Base-by-base conservation (phyloP, 2,797 vertebrate species). In the Sebastes jordani region DNA sequence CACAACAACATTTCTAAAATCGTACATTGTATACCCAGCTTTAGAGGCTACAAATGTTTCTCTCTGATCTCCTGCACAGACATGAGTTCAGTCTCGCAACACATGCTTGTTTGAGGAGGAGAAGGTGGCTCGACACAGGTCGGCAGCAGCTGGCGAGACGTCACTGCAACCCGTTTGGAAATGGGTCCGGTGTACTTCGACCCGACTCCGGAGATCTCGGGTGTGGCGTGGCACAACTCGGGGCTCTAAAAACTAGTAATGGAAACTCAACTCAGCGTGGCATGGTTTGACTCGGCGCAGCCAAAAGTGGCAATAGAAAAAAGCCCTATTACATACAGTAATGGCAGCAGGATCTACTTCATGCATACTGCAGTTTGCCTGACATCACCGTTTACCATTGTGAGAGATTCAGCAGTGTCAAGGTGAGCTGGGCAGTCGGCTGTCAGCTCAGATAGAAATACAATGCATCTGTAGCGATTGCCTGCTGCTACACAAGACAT, bases 361-460 rank as follows among this genome's bases (percentile, higher is more conserved):
- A 62, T 80, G 67, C 76, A 86, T 76, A 61, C 61, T 61, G 63
- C 74, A 29, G 81, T 62, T 36, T 36, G 62, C 32, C 69, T 54
- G 58, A 55, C 6, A 32, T 34, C 16, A 13, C 14, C 16, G 2
- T 70, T 77, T 27, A 72, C 25, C 27, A 27, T 64, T 20, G 56
- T 16, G 42, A 67, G 56, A 46, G 66, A 77, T 71, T 59, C 62
- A 67, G 61, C 49, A 34, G 49, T 11, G 36, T 68, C 63, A 49
- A 66, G 64, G 63, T 78, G 65, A 83, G 61, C 30, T 14, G 10
- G 27, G 34, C 34, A 18, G 25, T 55, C 6, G 16, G 25, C 42
- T 54, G 74, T 25, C 36, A 36, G 85, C 74, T 79, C 34, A 34
- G 68, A 77, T 77, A 74, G 34, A 82, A 85, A 82, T 23, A 52